Conservation (phyloP, 2,888 invertebrate genomes). For the Strigamia maritima region DNA sequence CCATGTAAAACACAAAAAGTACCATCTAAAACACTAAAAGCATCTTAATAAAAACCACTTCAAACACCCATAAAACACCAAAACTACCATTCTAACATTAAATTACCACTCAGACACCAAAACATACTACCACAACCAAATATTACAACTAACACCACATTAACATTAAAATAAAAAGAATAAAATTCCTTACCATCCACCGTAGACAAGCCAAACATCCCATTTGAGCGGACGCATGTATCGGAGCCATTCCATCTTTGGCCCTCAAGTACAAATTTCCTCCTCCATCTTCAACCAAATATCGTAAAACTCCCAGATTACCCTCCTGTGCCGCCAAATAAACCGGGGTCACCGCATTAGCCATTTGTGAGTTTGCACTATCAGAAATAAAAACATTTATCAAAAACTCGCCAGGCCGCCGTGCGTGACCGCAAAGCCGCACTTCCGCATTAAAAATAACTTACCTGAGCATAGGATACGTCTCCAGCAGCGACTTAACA, state of each 20-base stretch:
- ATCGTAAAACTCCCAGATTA: constrained; percentile 78
- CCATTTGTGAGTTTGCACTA: constrained; percentile 88
- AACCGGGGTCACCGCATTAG: constrained; percentile 85
- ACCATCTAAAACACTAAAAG: too few relatives aligned
- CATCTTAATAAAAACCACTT: too few relatives aligned
- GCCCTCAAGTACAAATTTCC: constrained; percentile 78
- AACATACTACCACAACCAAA: too few relatives aligned
- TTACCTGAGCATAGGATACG: constrained; percentile 71
- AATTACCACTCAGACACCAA: too few relatives aligned
- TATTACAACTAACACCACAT: neutral
- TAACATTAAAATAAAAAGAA: neutral
- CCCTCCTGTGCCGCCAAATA: constrained; percentile 87
- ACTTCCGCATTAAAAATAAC: neutral
- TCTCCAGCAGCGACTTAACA: constrained; percentile 73
- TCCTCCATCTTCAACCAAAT: constrained; percentile 77
- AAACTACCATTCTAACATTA: too few relatives aligned
- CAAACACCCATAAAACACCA: too few relatives aligned
- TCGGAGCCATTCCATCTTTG: constrained; percentile 84
- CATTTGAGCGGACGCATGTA: constrained; percentile 87
- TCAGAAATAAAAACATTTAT: neutral
- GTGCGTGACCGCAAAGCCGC: neutral
- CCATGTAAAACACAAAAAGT: too few relatives aligned
- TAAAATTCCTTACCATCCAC: constrained; percentile 71
- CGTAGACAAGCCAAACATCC: constrained; percentile 80
- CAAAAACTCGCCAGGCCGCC: neutral